Base-by-base conservation (phyloP, 1,140 invertebrate genomes). In the Proctacanthus coquilletti region DNA sequence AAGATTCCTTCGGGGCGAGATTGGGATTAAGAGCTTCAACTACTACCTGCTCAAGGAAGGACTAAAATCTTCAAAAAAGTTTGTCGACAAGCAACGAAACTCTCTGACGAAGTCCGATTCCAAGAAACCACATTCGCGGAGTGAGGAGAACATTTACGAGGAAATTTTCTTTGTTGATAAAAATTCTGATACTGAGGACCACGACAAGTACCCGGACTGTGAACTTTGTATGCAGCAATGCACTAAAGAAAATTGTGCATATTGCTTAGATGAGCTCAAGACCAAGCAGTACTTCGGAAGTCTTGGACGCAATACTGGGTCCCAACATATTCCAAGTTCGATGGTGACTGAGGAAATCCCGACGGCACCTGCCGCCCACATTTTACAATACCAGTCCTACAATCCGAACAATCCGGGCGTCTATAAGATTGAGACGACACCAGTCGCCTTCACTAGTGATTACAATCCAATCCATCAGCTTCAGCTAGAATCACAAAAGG, bases 1-100 rank as follows among this genome's bases (percentile, higher is more conserved):
- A 17, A 51, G 52, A 5, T 53, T 60, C 14, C 35, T 60, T 11
- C 48, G 46, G 19, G 57, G 57, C 5, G 57, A 60, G 44, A 60
- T 60, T 20, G 57, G 57, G 25, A 60, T 60, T 15, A 60, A 60
- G 43, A 60, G 57, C 46, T 60, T 60, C 44, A 60, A 60, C 39
- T 60, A 60, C 36, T 60, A 60, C 42, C 38, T 60, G 17, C 43
- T 60, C 0, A 60, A 60, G 36, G 57, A 60, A 42, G 56, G 57
- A 11, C 23, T 60, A 6, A 60, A 60, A 39, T 54, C 49, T 31
- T 49, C 53, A 1, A 56, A 56, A 14, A 55, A 56, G 32, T 25
- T 49, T 38, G 44, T 44, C 3, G 50, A 49, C 18, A 54, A 53
- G 19, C 51, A 52, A 13, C 47, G 51, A 27, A 43, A 21, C 25